Evolutionary conservation across 1,140 invertebrate genomes (phyloP).

Genomic region (Drosophila tropicalis): DNA sequence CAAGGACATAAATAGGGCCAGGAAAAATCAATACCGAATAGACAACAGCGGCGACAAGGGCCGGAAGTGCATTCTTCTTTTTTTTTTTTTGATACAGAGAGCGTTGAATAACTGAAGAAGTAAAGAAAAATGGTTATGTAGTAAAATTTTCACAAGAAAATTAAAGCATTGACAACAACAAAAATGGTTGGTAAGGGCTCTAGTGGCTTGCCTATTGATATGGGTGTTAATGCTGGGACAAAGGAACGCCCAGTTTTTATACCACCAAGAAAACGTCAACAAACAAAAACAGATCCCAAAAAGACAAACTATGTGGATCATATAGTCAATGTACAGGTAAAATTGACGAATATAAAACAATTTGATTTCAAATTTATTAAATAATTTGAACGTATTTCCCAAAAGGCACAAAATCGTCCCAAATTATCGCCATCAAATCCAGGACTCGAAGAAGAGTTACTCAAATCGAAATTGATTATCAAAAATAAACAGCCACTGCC

Average conservation of each 20-base stretch:
- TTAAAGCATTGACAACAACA: neutral
- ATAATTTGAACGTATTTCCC: slow-evolving; percentile 70
- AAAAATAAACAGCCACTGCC: slow-evolving; percentile 82
- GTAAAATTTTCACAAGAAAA: slow-evolving; percentile 7
- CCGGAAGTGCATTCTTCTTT: slow-evolving; percentile 63
- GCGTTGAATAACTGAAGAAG: slow-evolving; percentile 32
- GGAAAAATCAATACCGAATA: slow-evolving; percentile 77
- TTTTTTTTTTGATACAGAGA: slow-evolving; percentile 36
- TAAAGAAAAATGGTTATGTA: slow-evolving; percentile 34
- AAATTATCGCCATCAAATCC: slow-evolving; percentile 83
- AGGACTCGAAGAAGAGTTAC: slow-evolving; percentile 75
- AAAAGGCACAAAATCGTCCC: slow-evolving; percentile 75
- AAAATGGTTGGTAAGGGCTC: slow-evolving; percentile 75
- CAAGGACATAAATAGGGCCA: slow-evolving; percentile 61
- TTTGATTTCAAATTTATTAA: neutral
- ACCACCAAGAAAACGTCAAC: slow-evolving; percentile 85
- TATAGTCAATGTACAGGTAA: slow-evolving; percentile 86
- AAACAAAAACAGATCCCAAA: slow-evolving; percentile 84
- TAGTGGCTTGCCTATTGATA: slow-evolving; percentile 48
- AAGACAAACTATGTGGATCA: slow-evolving; percentile 86
- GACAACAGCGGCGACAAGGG: slow-evolving; percentile 40
- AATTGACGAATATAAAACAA: neutral
- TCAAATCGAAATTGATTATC: slow-evolving; percentile 79
- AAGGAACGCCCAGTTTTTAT: slow-evolving; percentile 86
- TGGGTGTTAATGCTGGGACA: slow-evolving; percentile 53